These are phyloP conservation scores for Varanus komodoensis DNA, from an alignment of 2,113 vertebrate species.

Conservation along the genomic window DNA sequence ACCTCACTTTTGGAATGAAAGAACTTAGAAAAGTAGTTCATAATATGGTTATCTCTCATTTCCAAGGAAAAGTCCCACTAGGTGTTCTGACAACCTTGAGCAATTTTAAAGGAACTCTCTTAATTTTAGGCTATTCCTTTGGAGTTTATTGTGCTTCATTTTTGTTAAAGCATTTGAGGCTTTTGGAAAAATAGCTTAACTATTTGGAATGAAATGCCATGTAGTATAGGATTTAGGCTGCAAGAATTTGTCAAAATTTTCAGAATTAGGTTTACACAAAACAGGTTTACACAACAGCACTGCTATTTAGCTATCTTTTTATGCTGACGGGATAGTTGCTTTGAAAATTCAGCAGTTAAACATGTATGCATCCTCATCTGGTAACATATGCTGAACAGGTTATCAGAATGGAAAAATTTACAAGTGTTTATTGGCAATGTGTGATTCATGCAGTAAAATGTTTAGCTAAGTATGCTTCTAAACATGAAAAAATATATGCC, in stretches of 20 bases:
- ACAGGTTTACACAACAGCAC: background rate
- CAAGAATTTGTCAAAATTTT: background rate
- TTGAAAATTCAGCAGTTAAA: background rate
- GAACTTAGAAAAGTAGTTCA: background rate
- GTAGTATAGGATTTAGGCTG: background rate
- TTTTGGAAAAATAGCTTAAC: background rate
- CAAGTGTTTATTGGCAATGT: background rate
- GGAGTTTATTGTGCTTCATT: background rate
- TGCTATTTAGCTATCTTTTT: background rate
- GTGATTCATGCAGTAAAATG: background rate
- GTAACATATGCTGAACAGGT: background rate
- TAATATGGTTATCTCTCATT: background rate
- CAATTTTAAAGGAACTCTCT: background rate
- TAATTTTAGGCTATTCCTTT: background rate
- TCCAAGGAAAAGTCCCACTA: background rate
- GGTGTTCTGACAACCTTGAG: background rate
- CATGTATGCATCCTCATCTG: background rate
- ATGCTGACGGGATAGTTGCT: background rate
- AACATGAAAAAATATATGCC: too few species aligned
- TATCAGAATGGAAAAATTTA: background rate
- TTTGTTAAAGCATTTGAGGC: background rate
- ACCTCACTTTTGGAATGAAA: background rate
- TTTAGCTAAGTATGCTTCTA: background rate
- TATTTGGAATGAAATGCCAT: background rate
- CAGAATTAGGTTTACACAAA: background rate